phyloP scores from a whole-genome alignment of 2,888 invertebrate species.

The Sylvicola fuscatus region DNA sequence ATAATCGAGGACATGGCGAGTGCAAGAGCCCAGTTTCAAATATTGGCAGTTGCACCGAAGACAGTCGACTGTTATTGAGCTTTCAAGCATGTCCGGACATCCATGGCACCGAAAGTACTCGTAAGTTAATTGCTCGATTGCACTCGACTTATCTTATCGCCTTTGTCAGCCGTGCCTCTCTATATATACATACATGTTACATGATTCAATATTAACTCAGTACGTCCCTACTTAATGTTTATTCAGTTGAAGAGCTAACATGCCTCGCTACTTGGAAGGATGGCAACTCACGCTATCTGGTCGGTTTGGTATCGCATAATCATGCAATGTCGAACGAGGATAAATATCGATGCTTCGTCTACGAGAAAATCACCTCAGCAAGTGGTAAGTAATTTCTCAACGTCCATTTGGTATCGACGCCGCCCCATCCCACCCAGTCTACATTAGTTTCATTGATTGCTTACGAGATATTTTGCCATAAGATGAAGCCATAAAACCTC shows the following conservation, averaged over 20 bases:
- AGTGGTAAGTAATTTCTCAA: slow-evolving; percentile 24
- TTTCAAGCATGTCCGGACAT: slow-evolving; percentile 91
- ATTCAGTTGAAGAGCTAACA: slow-evolving; percentile 75
- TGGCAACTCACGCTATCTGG: slow-evolving; percentile 75
- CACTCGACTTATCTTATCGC: too few species aligned
- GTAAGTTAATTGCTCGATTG: too few species aligned
- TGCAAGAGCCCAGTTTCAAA: slow-evolving; percentile 78
- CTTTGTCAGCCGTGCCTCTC: too few species aligned
- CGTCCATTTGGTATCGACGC: not conserved
- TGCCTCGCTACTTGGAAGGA: slow-evolving; percentile 89
- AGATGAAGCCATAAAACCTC: too few species aligned
- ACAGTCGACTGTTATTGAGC: slow-evolving; percentile 69
- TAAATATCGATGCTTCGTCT: slow-evolving; percentile 87
- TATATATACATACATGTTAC: too few species aligned
- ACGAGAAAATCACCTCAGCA: slow-evolving; percentile 53
- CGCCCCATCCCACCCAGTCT: too few species aligned
- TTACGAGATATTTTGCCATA: too few species aligned
- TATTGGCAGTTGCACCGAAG: slow-evolving; percentile 86
- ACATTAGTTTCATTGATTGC: too few species aligned
- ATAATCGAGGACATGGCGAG: slow-evolving; percentile 78
- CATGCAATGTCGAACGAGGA: slow-evolving; percentile 84
- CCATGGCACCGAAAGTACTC: slow-evolving; percentile 74
- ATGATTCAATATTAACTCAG: too few species aligned
- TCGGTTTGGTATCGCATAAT: slow-evolving; percentile 73
- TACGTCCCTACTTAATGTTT: too few species aligned